Percentiles rank a stretch among this genome's conserved stretches.
phyloP scores from a whole-genome alignment of 2,797 vertebrate genomes.

The Dendrocincla fuliginosa region DNA sequence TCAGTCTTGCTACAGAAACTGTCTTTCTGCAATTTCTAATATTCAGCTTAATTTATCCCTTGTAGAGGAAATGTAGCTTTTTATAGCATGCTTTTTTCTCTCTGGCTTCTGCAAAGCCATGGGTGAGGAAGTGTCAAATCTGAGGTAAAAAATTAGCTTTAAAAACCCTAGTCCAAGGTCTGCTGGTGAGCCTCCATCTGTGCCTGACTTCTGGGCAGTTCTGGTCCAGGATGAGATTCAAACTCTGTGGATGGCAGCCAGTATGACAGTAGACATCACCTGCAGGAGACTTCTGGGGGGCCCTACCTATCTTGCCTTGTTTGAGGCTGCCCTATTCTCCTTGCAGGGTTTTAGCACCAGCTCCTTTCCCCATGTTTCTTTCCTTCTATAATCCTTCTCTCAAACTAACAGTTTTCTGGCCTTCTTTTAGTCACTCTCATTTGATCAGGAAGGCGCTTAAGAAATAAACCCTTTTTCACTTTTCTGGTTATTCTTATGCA shows the following conservation, averaged over 20 bases:
- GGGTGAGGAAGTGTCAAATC: not conserved
- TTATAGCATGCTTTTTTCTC: not conserved
- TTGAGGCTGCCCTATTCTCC: not conserved
- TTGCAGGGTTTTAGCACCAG: not conserved
- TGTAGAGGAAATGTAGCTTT: constrained; percentile 10
- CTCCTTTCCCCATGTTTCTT: not conserved
- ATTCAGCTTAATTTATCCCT: not conserved
- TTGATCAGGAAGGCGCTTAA: not conserved
- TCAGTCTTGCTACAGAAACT: not conserved
- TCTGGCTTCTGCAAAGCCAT: not conserved
- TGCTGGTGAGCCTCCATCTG: not conserved
- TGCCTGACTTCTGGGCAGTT: not conserved
- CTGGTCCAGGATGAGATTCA: not conserved
- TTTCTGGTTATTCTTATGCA: not conserved
- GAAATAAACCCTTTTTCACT: not conserved
- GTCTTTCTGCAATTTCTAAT: not conserved
- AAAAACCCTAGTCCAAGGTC: not conserved
- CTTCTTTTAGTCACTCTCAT: not conserved
- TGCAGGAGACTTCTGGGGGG: not conserved
- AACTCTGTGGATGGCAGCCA: not conserved
- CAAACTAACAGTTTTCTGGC: not conserved
- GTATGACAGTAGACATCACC: not conserved
- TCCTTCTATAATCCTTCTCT: not conserved
- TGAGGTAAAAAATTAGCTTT: not conserved
- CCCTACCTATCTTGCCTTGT: not conserved